Conservation (phyloP, 2,797 vertebrate species). For the Pampus argenteus region DNA sequence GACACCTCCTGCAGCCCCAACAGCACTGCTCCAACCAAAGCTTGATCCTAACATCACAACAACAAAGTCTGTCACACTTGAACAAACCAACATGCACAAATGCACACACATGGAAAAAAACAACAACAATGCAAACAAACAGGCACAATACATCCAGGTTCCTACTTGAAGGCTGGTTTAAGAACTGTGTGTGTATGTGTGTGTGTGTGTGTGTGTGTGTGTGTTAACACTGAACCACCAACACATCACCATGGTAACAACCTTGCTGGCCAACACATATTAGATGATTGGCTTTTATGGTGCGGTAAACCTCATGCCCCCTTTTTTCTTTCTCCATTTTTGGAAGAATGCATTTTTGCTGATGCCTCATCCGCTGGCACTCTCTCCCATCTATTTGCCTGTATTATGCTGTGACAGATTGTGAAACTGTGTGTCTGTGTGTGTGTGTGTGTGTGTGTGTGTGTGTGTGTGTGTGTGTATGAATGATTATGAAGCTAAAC, state of each 20-base stretch:
- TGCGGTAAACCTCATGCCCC: conserved; percentile 43
- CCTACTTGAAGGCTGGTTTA: conserved; percentile 23
- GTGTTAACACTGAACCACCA: conserved; percentile 36
- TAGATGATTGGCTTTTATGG: conserved; percentile 62
- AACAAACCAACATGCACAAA: not conserved
- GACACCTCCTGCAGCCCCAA: conserved; percentile 51
- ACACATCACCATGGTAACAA: conserved; percentile 77
- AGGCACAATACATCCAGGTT: conserved; percentile 24
- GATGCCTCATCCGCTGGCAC: conserved; percentile 24
- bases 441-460: not conserved
- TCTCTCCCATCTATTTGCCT: not conserved
- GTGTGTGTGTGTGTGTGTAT: not conserved
- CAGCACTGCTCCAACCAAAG: conserved; percentile 39
- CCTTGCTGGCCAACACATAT: conserved; percentile 62
- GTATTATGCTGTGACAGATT: conserved; percentile 33
- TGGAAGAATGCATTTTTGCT: conserved; percentile 41
- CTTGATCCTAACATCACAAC: conserved; percentile 33
- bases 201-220: conserved; percentile 1
- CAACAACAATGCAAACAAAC: conserved; percentile 35
- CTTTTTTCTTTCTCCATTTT: conserved; percentile 42
- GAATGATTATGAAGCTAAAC: conserved; percentile 42
- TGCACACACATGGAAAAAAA: conserved; percentile 29
- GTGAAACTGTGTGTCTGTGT: conserved; percentile 10
- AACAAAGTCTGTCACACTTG: conserved; percentile 24
- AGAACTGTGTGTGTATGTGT: conserved; percentile 4